Base-by-base conservation (phyloP, 2,888 invertebrate genomes). In the Sturmia bella region DNA sequence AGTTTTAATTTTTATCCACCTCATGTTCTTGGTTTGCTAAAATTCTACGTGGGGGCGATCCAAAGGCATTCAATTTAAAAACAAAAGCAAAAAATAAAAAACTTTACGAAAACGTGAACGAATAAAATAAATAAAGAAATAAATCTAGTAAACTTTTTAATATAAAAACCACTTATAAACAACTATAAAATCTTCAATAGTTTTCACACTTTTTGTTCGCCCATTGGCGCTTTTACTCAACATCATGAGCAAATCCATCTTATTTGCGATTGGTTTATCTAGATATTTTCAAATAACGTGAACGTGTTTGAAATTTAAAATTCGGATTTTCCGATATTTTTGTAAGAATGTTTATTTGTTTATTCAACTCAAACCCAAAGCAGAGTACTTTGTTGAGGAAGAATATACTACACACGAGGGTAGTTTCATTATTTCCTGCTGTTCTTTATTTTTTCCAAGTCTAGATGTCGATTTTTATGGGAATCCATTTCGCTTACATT, bases 231-330 rank as follows among this genome's bases (percentile, higher is more conserved):
- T 39, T 15, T 13, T 19, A 13, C 15, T 9, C 64, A 13, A 7
- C 13, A 15, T 17, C 50, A 9, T 9, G 32, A 32, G 9, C 4
- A 32, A 32, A 32, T 32, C 70, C 52, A 27, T 11, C 80, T 59
- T 21, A 37, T 5, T 1, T 9, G 32, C 32, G 5, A 7, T 6
- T 32, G 32, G 32, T 32, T 5, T 7, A 32, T 32, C 32, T 32
- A 9, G 32, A 27, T 27, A 27, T 27, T 27, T 27, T 27, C 3
- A 27, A 27, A 27, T 27, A 72, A 54, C 43, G 15, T 57, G 48
- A 70, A 75, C 75, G 75, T 75, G 75, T 64, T 59, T 64, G 50
- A 32, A 75, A 75, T 69, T 32, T 64, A 45, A 70, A 80, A 5
- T 45, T 32, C 70, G 24, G 27, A 54, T 45, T 64, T 19, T 17